Evolutionary conservation across 2,888 invertebrate genomes (phyloP), one percentile per base, ranked within the genome.

Genomic region (Hecatera dysodea): DNA sequence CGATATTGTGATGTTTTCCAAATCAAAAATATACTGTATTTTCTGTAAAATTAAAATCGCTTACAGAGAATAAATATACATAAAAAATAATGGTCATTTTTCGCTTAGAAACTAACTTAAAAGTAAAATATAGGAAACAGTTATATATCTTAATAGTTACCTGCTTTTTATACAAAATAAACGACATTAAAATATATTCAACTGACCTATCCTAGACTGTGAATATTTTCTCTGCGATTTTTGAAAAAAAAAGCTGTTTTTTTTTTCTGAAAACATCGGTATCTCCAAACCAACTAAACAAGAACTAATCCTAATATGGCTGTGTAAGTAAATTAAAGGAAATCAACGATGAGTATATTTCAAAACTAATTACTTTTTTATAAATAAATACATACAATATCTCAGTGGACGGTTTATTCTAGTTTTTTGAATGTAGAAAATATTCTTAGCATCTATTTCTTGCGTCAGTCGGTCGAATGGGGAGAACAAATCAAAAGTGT

Each of bases 401-500:
- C 89, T 92, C 91, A 93, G 91, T 95, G 95, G 95, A 95, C 95
- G 95, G 95, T 95, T 90, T 93, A 77, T 85, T 75, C 75, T 85
- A 85, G 78, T 85, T 55, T 83, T 72, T 39, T 73, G 83, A 66
- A 90, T 91, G 93, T 94, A 93, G 90, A 94, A 93, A 93, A 93
- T 93, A 93, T 90, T 83, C 91, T 90, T 92, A 91, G 83, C 27
- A 69, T 69, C 87, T 83, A 93, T 94, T 87, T 88, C 86, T 81
- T 81, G 75, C 86, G 90, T 93, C 94, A 94, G 93, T 93, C 94
- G 88, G 86, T 84, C 55, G 60, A 70, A 62, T 55, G 42, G 84
- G 83, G 56, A 77, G 46, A 86, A 73, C 67, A 84, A 87, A 86
- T 63, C 11, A 57, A 84, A 89, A 81, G 82, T 86, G 88, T 88